Evolutionary conservation across 2,888 invertebrate genomes (phyloP).

Genomic region (Polydrusus pterygomalis): DNA sequence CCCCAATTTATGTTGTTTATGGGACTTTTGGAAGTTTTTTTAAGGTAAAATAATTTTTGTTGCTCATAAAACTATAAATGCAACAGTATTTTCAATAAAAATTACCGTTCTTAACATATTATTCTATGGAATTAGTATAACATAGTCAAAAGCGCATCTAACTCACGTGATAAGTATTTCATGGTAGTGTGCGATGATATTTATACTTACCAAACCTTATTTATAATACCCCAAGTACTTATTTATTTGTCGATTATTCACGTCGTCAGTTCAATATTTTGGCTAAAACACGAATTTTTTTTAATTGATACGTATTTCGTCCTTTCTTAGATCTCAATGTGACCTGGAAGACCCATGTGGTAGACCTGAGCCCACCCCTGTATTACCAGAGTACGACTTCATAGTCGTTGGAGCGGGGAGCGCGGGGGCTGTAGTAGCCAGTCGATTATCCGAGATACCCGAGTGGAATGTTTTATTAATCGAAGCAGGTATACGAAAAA

Average conservation of each 20-base stretch:
- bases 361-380: conserved; percentile 77
- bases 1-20: conserved; percentile 92
- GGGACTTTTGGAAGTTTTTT: conserved; percentile 90
- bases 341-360: conserved; percentile 92
- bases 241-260: no score
- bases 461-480: conserved; percentile 83
- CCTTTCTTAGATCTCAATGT: conserved; percentile 78
- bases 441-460: conserved; percentile 82
- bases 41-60: conserved; percentile 70
- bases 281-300: no score
- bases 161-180: no score
- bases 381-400: conserved; percentile 82
- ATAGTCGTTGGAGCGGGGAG: conserved; percentile 85
- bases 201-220: no score
- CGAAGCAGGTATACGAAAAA: conserved; percentile 77
- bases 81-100: no score
- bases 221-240: no score
- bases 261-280: no score
- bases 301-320: not conserved
- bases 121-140: no score
- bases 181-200: no score
- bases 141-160: no score
- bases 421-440: conserved; percentile 83
- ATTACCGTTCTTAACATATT: no score
- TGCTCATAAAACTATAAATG: no score